Evolutionary conservation across 2,113 vertebrate genomes (phyloP), one percentile per base, ranked within the genome.

Genomic region (Mystacornis crossleyi): DNA sequence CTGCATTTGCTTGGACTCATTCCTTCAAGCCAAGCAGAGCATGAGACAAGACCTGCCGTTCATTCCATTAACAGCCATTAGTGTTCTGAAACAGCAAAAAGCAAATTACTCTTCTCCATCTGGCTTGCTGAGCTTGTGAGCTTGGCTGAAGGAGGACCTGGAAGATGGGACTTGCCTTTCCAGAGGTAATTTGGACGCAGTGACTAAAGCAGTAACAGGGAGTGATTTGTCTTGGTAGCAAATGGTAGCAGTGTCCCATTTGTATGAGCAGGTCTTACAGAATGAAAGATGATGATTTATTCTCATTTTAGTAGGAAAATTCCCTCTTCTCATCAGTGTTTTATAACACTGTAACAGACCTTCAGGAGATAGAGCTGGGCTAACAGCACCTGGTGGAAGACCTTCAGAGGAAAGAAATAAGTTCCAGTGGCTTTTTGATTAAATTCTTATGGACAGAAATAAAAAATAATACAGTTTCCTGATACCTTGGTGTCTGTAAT

Each of bases 281-380:
- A 80, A 81, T 86, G 90, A 95, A 90, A 92, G 86, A 90, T 80
- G 62, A 93, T 69, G 50, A 92, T 93, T 92, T 86, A 86, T 50
- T 83, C 86, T 90, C 71, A 81, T 97, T 88, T 95, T 38, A 86
- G 79, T 58, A 53, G 86, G 64, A 95, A 95, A 93, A 97, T 73
- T 95, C 88, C 75, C 67, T 83, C 54, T 45, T 86, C 79, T 96
- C 95, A 92, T 95, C 86, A 89, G 86, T 95, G 83, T 95, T 93
- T 71, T 58, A 24, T 86, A 94, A 78, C 60, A 58, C 42, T 36
- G 17, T 51, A 73, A 60, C 60, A 89, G 80, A 89, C 47, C 79
- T 96, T 69, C 85, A 50, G 29, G 62, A 95, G 86, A 57, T 57
- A 93, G 73, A 92, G 58, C 50, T 81, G 42, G 14, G 67, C 89